These are phyloP conservation scores for Stichopus horrens DNA, from an alignment of 53 echinoderm and acorn worm species.

Conservation along the genomic window DNA sequence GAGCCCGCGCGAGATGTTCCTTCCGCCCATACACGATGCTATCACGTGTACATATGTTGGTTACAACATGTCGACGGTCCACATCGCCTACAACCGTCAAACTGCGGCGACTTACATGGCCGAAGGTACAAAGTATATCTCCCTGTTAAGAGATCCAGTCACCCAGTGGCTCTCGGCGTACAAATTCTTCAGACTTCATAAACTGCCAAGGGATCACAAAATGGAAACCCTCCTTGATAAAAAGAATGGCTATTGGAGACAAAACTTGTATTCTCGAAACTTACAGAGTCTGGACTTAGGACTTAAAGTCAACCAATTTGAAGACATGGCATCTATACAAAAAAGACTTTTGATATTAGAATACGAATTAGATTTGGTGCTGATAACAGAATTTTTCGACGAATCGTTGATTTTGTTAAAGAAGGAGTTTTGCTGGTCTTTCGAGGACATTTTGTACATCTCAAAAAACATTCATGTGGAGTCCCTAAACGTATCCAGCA, in stretches of 20 bases:
- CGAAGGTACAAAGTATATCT: not conserved
- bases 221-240: conserved; percentile 10
- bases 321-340: conserved; percentile 12
- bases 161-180: conserved; percentile 35
- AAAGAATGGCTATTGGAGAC: conserved; percentile 11
- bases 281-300: conserved; percentile 57
- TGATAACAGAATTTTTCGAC: conserved; percentile 57
- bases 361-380: conserved; percentile 48
- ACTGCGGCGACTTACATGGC: conserved; percentile 5
- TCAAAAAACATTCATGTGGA: conserved; percentile 30
- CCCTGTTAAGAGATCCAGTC: conserved; percentile 9
- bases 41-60: not conserved
- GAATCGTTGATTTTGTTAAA: conserved; percentile 59
- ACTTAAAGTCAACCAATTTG: not conserved
- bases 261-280: conserved; percentile 35
- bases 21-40: conserved; percentile 19
- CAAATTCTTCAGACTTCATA: conserved; percentile 6
- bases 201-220: not conserved
- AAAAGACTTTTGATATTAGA: conserved; percentile 11
- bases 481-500: conserved; percentile 13
- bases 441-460: conserved; percentile 54
- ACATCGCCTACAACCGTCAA: conserved; percentile 38
- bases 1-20: conserved; percentile 33
- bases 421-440: conserved; percentile 50
- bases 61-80: conserved; percentile 40